These are phyloP conservation scores for Pyrgus malvae DNA, from an alignment of 2,888 invertebrate species.

Conservation along the genomic window DNA sequence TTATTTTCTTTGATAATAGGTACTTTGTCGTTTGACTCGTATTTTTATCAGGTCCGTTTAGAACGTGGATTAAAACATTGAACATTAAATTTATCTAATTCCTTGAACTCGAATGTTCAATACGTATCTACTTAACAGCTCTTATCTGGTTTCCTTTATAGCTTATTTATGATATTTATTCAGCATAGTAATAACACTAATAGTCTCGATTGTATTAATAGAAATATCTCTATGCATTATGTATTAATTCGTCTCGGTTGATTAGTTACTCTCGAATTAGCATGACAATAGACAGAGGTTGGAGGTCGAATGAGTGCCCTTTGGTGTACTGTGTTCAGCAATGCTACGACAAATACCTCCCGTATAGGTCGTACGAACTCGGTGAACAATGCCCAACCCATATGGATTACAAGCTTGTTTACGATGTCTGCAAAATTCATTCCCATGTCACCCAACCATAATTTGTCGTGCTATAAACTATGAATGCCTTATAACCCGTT, in stretches of 20 bases:
- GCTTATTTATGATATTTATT: slow-evolving; percentile 17
- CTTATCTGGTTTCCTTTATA: slow-evolving; percentile 10
- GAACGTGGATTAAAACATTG: not conserved
- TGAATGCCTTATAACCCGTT: slow-evolving; percentile 42
- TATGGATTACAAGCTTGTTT: slow-evolving; percentile 56
- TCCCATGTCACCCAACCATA: slow-evolving; percentile 44
- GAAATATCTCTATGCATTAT: slow-evolving; percentile 20
- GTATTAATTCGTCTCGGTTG: slow-evolving; percentile 37
- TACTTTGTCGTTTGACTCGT: too few relatives aligned
- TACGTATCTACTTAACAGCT: not conserved
- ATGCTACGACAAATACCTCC: slow-evolving; percentile 39
- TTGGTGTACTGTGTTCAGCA: slow-evolving; percentile 47
- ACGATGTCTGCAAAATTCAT: slow-evolving; percentile 55
- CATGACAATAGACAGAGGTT: slow-evolving; percentile 71
- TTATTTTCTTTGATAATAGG: too few relatives aligned
- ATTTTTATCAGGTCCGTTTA: not conserved
- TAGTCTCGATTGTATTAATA: slow-evolving; percentile 15
- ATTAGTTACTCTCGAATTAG: slow-evolving; percentile 57
- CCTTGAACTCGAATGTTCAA: slow-evolving; percentile 9
- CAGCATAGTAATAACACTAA: slow-evolving; percentile 1
- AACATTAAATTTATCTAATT: slow-evolving; percentile 3
- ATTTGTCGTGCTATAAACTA: slow-evolving; percentile 44
- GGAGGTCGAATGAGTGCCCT: slow-evolving; percentile 66
- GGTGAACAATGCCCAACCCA: slow-evolving; percentile 71
- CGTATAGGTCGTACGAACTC: slow-evolving; percentile 41